These are phyloP conservation scores for Sander lucioperca DNA, from an alignment of 2,113 vertebrate species.

Conservation along the genomic window DNA sequence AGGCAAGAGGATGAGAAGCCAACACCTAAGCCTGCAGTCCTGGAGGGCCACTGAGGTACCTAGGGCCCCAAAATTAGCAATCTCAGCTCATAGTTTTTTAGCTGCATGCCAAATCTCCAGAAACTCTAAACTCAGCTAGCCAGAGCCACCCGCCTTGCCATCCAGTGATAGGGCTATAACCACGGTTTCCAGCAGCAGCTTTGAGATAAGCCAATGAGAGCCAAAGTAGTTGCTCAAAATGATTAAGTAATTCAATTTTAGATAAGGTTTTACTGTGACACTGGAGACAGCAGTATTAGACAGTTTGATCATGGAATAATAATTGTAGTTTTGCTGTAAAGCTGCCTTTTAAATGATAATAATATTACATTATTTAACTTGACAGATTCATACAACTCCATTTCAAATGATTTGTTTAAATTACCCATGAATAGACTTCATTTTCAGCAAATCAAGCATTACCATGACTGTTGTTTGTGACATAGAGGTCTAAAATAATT, in stretches of 20 bases:
- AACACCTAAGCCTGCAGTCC: constrained; percentile 3
- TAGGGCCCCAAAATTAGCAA: neutral
- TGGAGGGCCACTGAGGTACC: neutral
- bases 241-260: constrained; percentile 3
- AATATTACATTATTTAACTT: neutral
- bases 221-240: neutral
- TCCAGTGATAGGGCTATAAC: neutral
- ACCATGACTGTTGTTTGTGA: neutral
- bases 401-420: constrained; percentile 1
- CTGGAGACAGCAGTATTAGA: neutral
- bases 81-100: neutral
- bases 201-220: neutral
- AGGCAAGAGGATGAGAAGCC: neutral
- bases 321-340: neutral
- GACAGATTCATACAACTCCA: neutral
- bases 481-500: constrained; percentile 1
- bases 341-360: neutral
- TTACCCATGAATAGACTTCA: neutral
- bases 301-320: neutral
- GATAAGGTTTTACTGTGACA: neutral
- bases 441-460: constrained; percentile 1
- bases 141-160: neutral
- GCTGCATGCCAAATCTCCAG: neutral
- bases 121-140: neutral
- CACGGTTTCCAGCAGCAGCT: neutral